Percentiles rank a stretch among this genome's conserved stretches.
phyloP scores from a whole-genome alignment of 2,797 vertebrate species.

The Hydrophis major region DNA sequence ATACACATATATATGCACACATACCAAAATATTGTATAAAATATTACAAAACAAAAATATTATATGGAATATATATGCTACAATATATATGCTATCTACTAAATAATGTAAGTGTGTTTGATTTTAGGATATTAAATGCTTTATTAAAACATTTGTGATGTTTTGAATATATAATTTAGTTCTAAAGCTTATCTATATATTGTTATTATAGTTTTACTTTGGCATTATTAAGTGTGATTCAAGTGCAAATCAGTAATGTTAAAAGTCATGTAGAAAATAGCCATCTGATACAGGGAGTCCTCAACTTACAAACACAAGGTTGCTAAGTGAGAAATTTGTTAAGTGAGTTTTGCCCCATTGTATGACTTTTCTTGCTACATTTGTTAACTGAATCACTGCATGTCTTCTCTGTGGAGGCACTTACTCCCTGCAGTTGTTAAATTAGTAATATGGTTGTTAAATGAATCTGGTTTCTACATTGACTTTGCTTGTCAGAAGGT shows the following conservation, averaged over 20 bases:
- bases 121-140: neutral
- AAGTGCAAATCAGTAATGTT: neutral
- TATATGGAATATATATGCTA: neutral
- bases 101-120: neutral
- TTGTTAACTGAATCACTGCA: too few relatives aligned
- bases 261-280: neutral
- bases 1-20: neutral
- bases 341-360: too few relatives aligned
- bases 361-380: too few relatives aligned
- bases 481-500: too few relatives aligned
- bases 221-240: neutral
- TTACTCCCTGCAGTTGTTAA: too few relatives aligned
- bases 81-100: neutral
- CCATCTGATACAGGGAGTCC: neutral
- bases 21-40: neutral
- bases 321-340: too few relatives aligned
- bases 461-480: too few relatives aligned
- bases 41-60: neutral
- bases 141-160: neutral
- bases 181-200: neutral
- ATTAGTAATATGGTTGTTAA: too few relatives aligned
- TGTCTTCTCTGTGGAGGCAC: too few relatives aligned
- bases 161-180: neutral
- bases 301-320: too few relatives aligned
- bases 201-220: neutral